Percentiles rank a stretch among this genome's conserved stretches.
These are phyloP conservation scores for Pseudomyrmex concolor DNA, from an alignment of 1,140 invertebrate species.

Conservation along the genomic window DNA sequence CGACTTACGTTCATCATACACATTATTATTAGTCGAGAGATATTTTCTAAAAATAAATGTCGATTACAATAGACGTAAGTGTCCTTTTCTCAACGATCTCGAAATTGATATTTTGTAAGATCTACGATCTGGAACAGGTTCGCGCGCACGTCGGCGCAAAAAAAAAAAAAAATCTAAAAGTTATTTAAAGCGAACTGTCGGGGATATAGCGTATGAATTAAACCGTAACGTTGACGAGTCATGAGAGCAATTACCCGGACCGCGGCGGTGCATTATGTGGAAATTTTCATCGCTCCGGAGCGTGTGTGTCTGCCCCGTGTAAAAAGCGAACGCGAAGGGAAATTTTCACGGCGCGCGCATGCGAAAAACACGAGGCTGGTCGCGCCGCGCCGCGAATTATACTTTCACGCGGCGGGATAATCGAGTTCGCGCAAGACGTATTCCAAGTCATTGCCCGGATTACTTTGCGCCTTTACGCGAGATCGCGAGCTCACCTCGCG, in stretches of 20 bases:
- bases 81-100: not conserved
- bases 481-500: not conserved
- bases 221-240: conserved; percentile 54
- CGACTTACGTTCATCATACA: too few relatives aligned
- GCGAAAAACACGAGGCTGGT: conserved; percentile 47
- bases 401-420: conserved; percentile 57
- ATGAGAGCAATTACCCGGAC: conserved; percentile 54
- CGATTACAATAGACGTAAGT: too few relatives aligned
- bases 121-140: conserved; percentile 32
- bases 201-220: conserved; percentile 42
- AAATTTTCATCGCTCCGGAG: conserved; percentile 40
- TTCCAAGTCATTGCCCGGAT: conserved; percentile 58
- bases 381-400: conserved; percentile 46
- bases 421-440: conserved; percentile 53
- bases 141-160: not conserved
- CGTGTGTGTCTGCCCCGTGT: conserved; percentile 6
- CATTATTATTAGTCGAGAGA: too few relatives aligned
- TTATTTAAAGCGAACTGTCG: conserved; percentile 41
- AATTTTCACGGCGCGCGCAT: conserved; percentile 58
- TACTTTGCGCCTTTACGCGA: conserved; percentile 27
- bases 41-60: too few relatives aligned
- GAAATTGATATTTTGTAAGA: conserved; percentile 18
- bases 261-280: conserved; percentile 46
- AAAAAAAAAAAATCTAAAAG: not conserved
- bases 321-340: conserved; percentile 56